These are phyloP conservation scores for Phylloscopus trochiloides DNA, from an alignment of 2,113 vertebrate species.

Conservation along the genomic window DNA sequence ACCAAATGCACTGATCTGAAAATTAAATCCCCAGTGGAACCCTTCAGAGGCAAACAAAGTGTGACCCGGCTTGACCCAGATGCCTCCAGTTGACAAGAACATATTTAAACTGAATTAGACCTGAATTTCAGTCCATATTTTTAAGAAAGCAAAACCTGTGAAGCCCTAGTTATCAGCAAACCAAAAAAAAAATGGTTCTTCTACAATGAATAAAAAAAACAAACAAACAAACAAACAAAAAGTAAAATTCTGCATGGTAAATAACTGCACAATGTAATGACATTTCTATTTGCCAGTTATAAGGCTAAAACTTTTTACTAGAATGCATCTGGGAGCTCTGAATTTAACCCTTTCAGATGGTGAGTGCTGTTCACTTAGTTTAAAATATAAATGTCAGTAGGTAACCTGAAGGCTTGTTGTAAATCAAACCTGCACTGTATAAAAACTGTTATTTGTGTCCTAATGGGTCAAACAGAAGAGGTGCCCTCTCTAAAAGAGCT, in stretches of 20 bases:
- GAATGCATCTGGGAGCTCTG: background rate
- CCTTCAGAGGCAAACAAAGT: background rate
- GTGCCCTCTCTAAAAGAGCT: conserved; percentile 79
- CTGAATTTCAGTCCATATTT: background rate
- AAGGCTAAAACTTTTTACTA: background rate
- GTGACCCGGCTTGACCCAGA: background rate
- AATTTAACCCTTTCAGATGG: conserved; percentile 19
- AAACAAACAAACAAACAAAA: accelerated
- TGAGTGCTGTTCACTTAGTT: background rate
- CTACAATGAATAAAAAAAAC: background rate
- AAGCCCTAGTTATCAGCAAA: background rate
- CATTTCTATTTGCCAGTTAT: background rate
- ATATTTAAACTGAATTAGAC: background rate
- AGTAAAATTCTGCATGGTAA: background rate
- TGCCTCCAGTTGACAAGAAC: background rate
- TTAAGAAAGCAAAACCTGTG: background rate
- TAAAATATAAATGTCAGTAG: conserved; percentile 33
- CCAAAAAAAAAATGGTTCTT: background rate
- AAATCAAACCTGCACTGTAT: conserved; percentile 38
- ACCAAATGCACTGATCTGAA: background rate
- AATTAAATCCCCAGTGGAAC: background rate
- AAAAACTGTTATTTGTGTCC: conserved; percentile 73
- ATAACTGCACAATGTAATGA: background rate
- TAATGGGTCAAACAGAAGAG: conserved; percentile 80
- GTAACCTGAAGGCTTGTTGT: conserved; percentile 35